Evolutionary conservation across 1,140 invertebrate genomes (phyloP), one percentile per base, ranked within the genome.

Genomic region (Zaprionus nigranus): DNA sequence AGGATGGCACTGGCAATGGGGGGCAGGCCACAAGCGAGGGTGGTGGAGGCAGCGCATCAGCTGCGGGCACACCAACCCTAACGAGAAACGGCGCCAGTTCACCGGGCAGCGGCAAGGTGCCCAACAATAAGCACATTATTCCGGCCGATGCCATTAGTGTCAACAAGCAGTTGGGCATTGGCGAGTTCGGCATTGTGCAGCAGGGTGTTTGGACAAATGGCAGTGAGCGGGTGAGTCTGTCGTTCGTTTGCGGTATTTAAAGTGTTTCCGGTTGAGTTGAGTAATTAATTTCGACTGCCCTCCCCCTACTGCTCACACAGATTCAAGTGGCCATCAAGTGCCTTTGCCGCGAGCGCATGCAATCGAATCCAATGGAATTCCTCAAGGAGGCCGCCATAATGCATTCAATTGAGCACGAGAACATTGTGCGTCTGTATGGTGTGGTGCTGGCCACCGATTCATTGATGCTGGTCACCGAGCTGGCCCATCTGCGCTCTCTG

Each of bases 271-370:
- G 26, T 54, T 67, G 46, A 36, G n/a, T 65, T 49, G 66, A 40
- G 46, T 75, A 69, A 75, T 54, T 67, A 69, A 58, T 69, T 46
- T 46, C n/a, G n/a, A n/a, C n/a, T n/a, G n/a, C n/a, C n/a, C n/a
- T n/a, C 15, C 11, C 24, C 70, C 75, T n/a, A n/a, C 84, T 46
- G 2, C n/a, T 46, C 6, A 9, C 40, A 17, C 85, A 97, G 96
- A 96, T 98, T 71, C 97, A 99, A 95, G 99, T 99, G 46, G 99
- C 99, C 2, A 98, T 99, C 61, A 99, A 99, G 93, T 98, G 98
- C 93, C 93, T 99, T 15, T 97, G 97, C 49, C 95, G 97, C 65
- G 98, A 99, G 82, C 94, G 97, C 56, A 97, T 99, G 97, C 97
- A 98, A 81, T 98, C 97, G 73, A 99, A 99, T 93, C 97, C 98